Base-by-base conservation (phyloP, 1,140 invertebrate genomes). In the Ostrea edulis region DNA sequence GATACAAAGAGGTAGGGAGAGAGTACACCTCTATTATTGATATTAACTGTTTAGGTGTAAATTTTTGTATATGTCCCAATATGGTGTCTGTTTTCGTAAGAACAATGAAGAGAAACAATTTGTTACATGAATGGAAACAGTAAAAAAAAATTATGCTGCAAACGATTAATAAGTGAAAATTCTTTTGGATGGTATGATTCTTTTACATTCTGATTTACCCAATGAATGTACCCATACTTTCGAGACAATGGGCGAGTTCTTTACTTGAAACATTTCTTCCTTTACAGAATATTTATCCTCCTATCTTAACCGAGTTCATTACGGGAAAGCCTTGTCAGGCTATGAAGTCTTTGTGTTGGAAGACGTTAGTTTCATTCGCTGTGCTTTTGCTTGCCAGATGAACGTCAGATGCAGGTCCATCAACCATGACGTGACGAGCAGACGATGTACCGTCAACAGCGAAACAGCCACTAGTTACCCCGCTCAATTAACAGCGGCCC, bases 261-360 rank as follows among this genome's bases (percentile, higher is more conserved):
- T 17, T 62, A 62, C 20, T 62, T 62, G 55, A 20, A 20, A 20
- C 5, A 22, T 77, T 29, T 29, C 35, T 14, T 35, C 11, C 14
- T 77, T 29, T 14, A 77, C 68, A 77, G 68, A 77, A 77, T 77
- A 77, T 77, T 25, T 77, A 25, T 77, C 68, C 68, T 77, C 68
- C 68, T 77, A 77, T 25, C 35, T 77, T 77, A 11, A 77, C 14
- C 25, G 25, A 77, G 25, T 35, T 25, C 11, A 29, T 25, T 8
- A 14, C 14, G 68, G 68, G 14, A 77, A 77, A 17, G 25, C 68
- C 25, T 77, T 77, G 22, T 29, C 68, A 11, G 68, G 68, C 22
- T 25, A 35, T 25, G 68, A 77, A 35, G 68, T 17, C 9, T 8
- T 35, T 77, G 68, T 77, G 25, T 12, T 77, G 68, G 68, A 77